Evolutionary conservation across 2,113 vertebrate genomes (phyloP), one percentile per base, ranked within the genome.

Genomic region (Platysternon megacephalum): DNA sequence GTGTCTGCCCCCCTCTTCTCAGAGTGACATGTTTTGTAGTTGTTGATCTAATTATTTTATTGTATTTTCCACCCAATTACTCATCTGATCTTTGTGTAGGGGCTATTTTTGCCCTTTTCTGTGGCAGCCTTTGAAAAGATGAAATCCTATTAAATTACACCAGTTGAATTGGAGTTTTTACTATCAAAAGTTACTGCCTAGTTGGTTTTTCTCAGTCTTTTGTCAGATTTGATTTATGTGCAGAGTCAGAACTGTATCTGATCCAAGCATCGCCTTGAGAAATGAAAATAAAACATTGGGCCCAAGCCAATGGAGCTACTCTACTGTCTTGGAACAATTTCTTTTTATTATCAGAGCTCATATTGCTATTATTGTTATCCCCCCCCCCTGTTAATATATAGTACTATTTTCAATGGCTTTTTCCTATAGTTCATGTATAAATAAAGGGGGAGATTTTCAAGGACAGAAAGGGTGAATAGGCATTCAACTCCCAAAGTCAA

Each of bases 281-380:
- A 95, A 95, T 88, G 35, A 84, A 86, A 95, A 87, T 56, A 91
- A 95, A 94, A 94, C 44, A 1, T 39, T 97, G 94, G 22, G 39
- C 44, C 3, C 0, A 44, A 93, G 58, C 93, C 97, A 97, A 35
- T 32, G 32, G 48, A 68, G 42, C 48, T 92, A n/a, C 32, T 93
- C 96, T 97, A 94, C 93, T 95, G 93, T 96, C 83, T 97, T 96
- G 95, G 96, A 97, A 87, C 53, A 84, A 46, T 68, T 19, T 74
- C 35, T 85, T 28, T 16, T 24, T 52, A 55, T 24, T 52, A 55
- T 61, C 53, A 82, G 48, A 91, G n/a, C 16, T 61, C 78, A 65
- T 65, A 44, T 39, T 6, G 3, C 48, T 89, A 68, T 48, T 84
- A 39, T 55, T 88, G 35, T 49, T 65, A 55, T 88, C 56, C 53